phyloP scores from a whole-genome alignment of 2,888 invertebrate species.

The Microdon myrmicae region DNA sequence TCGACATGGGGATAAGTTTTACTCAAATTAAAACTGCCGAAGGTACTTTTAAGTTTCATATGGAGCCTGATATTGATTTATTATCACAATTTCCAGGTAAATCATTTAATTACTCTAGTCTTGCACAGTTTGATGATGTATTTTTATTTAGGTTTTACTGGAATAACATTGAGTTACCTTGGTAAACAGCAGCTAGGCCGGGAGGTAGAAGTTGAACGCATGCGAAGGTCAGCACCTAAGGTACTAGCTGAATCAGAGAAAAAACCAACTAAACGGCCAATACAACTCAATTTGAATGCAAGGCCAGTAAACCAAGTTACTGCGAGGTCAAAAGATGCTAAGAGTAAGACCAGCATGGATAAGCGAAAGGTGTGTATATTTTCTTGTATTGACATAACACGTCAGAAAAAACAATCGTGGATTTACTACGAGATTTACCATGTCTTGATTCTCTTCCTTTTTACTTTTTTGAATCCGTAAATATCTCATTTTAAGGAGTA shows the following conservation, averaged over 20 bases:
- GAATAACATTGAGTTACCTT: constrained; percentile 72
- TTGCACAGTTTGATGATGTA: background rate
- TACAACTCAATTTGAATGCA: too few species aligned
- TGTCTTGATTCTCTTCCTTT: too few species aligned
- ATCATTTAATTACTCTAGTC: too few species aligned
- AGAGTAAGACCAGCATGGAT: constrained; percentile 1
- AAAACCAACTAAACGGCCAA: too few species aligned
- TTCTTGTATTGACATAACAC: too few species aligned
- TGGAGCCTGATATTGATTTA: constrained; percentile 84
- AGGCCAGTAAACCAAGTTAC: constrained; percentile 14
- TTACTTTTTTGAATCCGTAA: too few species aligned
- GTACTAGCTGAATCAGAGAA: constrained; percentile 6
- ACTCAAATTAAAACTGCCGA: constrained; percentile 81
- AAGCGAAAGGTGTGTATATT: too few species aligned
- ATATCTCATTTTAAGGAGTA: too few species aligned
- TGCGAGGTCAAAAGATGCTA: constrained; percentile 29
- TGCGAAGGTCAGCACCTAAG: constrained; percentile 70
- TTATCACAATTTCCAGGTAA: constrained; percentile 63
- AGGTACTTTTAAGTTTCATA: constrained; percentile 76
- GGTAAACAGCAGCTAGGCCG: constrained; percentile 83
- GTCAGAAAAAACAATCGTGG: too few species aligned
- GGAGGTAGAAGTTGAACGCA: constrained; percentile 83
- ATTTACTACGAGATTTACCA: too few species aligned
- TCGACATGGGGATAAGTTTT: constrained; percentile 88
- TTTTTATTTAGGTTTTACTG: constrained; percentile 56